Evolutionary conservation across 2,113 vertebrate species (phyloP).

Genomic region (Dasypus novemcinctus): DNA sequence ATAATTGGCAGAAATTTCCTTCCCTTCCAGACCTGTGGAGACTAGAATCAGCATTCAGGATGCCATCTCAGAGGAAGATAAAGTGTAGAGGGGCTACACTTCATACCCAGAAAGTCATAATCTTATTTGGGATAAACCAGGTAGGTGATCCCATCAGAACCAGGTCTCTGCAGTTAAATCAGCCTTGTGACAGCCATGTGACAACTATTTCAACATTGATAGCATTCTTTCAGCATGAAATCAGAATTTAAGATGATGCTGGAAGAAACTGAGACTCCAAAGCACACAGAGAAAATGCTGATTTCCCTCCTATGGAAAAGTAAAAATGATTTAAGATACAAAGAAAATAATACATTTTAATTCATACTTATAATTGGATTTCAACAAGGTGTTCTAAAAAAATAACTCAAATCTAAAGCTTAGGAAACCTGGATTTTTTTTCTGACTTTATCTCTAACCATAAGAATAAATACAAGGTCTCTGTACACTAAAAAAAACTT

Average conservation of each 20-base stretch:
- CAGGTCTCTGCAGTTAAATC: not conserved
- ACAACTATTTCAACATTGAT: not conserved
- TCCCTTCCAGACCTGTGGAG: not conserved
- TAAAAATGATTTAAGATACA: not conserved
- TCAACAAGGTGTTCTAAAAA: not conserved
- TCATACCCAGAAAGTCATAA: not conserved
- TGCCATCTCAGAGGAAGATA: not conserved
- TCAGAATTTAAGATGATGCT: not conserved
- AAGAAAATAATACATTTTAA: not conserved
- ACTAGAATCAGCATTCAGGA: not conserved
- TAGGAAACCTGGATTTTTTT: not conserved
- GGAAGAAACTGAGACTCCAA: not conserved
- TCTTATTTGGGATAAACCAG: not conserved
- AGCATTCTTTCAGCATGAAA: not conserved
- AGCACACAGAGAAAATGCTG: not conserved
- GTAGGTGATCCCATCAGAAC: not conserved
- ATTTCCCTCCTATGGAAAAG: not conserved
- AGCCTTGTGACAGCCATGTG: not conserved
- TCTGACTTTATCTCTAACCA: not conserved
- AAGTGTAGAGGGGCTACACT: not conserved
- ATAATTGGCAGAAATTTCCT: not conserved
- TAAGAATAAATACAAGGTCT: not conserved
- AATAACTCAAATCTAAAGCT: not conserved
- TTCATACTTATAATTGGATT: not conserved
- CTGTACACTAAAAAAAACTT: not conserved